Evolutionary conservation across 2,797 vertebrate genomes (phyloP).

Genomic region (Ceyx erithaca): DNA sequence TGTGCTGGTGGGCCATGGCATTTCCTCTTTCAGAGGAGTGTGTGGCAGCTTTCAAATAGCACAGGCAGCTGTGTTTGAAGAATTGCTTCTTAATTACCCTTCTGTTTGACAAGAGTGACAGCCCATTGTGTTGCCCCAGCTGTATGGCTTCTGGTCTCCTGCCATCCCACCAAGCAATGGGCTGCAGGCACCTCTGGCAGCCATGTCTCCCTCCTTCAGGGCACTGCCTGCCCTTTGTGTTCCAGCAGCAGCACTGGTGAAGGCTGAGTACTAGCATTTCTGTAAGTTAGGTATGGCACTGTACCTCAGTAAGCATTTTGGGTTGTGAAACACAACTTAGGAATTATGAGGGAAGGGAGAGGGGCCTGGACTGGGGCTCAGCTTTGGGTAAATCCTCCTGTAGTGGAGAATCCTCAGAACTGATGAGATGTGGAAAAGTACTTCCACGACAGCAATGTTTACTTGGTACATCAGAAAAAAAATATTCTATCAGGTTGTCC

Average conservation of each 20-base stretch:
- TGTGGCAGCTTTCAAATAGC: not conserved
- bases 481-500: not conserved
- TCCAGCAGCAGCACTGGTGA: not conserved
- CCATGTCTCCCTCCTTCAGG: not conserved
- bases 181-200: not conserved
- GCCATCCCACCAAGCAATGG: rapidly evolving
- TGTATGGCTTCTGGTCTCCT: not conserved
- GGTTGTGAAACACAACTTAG: not conserved
- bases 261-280: not conserved
- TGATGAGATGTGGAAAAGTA: not conserved
- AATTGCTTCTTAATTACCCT: not conserved
- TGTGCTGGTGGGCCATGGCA: rapidly evolving
- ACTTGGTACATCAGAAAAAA: not conserved
- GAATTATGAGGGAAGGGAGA: not conserved
- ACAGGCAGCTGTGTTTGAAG: not conserved
- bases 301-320: not conserved
- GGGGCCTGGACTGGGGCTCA: not conserved
- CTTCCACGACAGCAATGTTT: rapidly evolving
- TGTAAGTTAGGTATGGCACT: not conserved
- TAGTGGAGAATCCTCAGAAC: not conserved
- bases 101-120: not conserved
- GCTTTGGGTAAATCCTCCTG: not conserved
- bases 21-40: rapidly evolving
- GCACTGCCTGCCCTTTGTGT: rapidly evolving
- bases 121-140: not conserved